Evolutionary conservation across 1,140 invertebrate species (phyloP), one percentile per base, ranked within the genome.

Genomic region (Bicyclus anynana): DNA sequence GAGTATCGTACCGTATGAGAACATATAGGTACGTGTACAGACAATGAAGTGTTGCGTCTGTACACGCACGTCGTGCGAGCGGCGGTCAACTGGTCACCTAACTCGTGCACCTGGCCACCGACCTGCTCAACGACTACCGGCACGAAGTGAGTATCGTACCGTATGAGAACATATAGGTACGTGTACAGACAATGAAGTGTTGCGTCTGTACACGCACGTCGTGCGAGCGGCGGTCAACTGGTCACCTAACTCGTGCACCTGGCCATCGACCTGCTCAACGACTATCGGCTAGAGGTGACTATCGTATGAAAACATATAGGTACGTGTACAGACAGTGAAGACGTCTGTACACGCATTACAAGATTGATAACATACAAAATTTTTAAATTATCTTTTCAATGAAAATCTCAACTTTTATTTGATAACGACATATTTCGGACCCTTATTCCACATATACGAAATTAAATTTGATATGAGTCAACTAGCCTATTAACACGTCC

Each of bases 321-420:
- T n/a, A n/a, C n/a, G n/a, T n/a, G 20, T 51, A 23, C 49, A 85
- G 84, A 84, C 80, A 77, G 85, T 87, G 84, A 87, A 87, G 59
- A 58, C 69, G 77, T 1, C 66, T 87, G 59, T 77, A 87, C 71
- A 60, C 70, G 33, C 72, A 69, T n/a, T n/a, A n/a, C n/a, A n/a
- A n/a, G n/a, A n/a, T n/a, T n/a, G n/a, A n/a, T n/a, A n/a, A n/a
- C n/a, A n/a, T n/a, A n/a, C n/a, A n/a, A n/a, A n/a, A n/a, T n/a
- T n/a, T n/a, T n/a, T n/a, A n/a, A n/a, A n/a, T n/a, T n/a, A n/a
- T n/a, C n/a, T n/a, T n/a, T n/a, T n/a, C n/a, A n/a, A n/a, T n/a
- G n/a, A n/a, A n/a, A n/a, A n/a, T n/a, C n/a, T n/a, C n/a, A n/a
- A n/a, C n/a, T n/a, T n/a, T n/a, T n/a, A n/a, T n/a, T n/a, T n/a